Conservation (phyloP, 2,113 vertebrate genomes). For the Proterorhinus semilunaris region DNA sequence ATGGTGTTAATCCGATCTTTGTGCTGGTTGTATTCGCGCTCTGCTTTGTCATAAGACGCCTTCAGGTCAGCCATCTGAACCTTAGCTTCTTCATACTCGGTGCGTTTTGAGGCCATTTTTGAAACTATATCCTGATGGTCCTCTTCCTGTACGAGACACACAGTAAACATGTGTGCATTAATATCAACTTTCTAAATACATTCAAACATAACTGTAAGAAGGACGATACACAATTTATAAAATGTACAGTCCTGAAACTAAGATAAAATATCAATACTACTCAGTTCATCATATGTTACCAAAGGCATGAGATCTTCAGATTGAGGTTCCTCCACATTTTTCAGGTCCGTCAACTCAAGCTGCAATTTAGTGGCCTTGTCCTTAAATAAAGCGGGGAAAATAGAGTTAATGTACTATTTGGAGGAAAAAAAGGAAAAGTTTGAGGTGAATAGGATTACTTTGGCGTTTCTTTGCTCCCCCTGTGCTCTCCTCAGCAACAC, state of each 20-base stretch:
- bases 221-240: no score
- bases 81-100: constrained; percentile 69
- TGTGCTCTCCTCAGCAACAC: constrained; percentile 65
- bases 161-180: no score
- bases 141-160: constrained; percentile 79
- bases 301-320: constrained; percentile 84
- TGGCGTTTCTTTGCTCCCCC: constrained; percentile 72
- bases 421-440: background rate
- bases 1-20: constrained; percentile 82
- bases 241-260: no score
- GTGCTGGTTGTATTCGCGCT: constrained; percentile 73
- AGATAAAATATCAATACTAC: no score
- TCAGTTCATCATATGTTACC: constrained; percentile 60
- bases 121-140: constrained; percentile 83
- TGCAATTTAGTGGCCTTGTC: constrained; percentile 72
- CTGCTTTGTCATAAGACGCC: constrained; percentile 73
- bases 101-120: constrained; percentile 78
- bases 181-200: no score
- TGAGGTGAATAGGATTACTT: constrained; percentile 69
- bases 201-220: no score
- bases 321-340: constrained; percentile 89
- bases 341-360: constrained; percentile 84
- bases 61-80: constrained; percentile 71
- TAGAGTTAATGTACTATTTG: background rate
- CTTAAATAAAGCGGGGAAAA: constrained; percentile 59